Evolutionary conservation across 2,797 vertebrate species (phyloP).

Genomic region (Enteromius viviparus): DNA sequence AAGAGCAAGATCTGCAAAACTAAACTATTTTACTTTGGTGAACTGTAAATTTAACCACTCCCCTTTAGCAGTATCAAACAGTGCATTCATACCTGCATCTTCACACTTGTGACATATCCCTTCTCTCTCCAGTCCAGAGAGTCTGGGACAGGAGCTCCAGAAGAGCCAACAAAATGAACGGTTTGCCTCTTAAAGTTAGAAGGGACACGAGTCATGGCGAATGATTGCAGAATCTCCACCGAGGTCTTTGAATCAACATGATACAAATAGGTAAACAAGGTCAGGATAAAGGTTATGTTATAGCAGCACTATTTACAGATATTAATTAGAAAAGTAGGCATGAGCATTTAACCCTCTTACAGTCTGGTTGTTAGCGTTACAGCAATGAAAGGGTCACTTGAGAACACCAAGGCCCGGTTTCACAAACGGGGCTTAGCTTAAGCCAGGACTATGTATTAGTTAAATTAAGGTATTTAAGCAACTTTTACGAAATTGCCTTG

Average conservation of each 20-base stretch:
- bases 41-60: neutral
- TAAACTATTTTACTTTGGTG: neutral
- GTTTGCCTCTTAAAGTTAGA: constrained; percentile 57
- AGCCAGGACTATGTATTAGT: too few relatives aligned
- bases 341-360: neutral
- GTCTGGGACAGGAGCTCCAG: constrained; percentile 64
- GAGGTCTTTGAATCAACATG: constrained; percentile 68
- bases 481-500: too few relatives aligned
- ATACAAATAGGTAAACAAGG: neutral
- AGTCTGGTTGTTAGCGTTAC: neutral
- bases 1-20: neutral
- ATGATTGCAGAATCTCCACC: constrained; percentile 73
- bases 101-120: constrained; percentile 83
- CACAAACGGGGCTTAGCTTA: too few relatives aligned
- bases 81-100: constrained; percentile 81
- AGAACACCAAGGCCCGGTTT: neutral
- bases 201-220: constrained; percentile 69
- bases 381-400: neutral
- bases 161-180: neutral
- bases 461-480: too few relatives aligned
- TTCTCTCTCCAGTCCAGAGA: constrained; percentile 84
- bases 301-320: too few relatives aligned
- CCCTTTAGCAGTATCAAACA: neutral
- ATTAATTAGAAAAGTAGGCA: neutral
- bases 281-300: neutral